Conservation (phyloP, 2,113 vertebrate species). For the Aspiorhynchus laticeps region DNA sequence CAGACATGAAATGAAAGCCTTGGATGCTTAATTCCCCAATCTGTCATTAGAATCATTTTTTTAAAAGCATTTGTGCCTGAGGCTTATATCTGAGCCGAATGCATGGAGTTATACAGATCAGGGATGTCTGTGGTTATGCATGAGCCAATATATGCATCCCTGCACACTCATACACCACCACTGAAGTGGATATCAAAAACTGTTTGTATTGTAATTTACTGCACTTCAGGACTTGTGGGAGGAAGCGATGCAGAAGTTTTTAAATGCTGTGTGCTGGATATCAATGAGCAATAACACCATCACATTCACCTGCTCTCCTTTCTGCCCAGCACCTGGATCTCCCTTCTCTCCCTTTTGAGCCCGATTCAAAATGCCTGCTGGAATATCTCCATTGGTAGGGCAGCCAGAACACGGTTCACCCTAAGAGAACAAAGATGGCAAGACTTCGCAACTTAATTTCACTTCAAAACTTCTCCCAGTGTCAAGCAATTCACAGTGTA, state of each 20-base stretch:
- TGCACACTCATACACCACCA: background rate
- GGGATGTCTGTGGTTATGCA: background rate
- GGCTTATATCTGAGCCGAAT: background rate
- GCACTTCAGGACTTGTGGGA: background rate
- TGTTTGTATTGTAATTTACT: conserved; percentile 15
- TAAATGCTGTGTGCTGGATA: background rate
- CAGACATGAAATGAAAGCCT: background rate
- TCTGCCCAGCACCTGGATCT: conserved; percentile 64
- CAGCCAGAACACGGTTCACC: conserved; percentile 74
- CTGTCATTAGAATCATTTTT: background rate
- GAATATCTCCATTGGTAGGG: conserved; percentile 62
- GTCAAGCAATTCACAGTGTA: background rate
- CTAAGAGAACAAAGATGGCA: conserved; percentile 55
- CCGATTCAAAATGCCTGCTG: conserved; percentile 49
- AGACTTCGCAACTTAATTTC: background rate
- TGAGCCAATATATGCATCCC: conserved; percentile 19
- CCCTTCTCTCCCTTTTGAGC: conserved; percentile 69
- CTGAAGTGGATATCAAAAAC: conserved; percentile 14
- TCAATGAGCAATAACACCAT: background rate
- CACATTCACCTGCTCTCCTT: conserved; percentile 69
- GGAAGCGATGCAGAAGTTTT: background rate
- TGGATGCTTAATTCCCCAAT: conserved; percentile 21
- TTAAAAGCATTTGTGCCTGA: conserved; percentile 4
- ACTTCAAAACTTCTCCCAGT: background rate
- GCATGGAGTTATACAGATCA: background rate